Percentiles rank a stretch among this genome's conserved stretches.
These are phyloP conservation scores for Drosophila arawakana DNA, from an alignment of 1,140 invertebrate genomes.

Conservation along the genomic window DNA sequence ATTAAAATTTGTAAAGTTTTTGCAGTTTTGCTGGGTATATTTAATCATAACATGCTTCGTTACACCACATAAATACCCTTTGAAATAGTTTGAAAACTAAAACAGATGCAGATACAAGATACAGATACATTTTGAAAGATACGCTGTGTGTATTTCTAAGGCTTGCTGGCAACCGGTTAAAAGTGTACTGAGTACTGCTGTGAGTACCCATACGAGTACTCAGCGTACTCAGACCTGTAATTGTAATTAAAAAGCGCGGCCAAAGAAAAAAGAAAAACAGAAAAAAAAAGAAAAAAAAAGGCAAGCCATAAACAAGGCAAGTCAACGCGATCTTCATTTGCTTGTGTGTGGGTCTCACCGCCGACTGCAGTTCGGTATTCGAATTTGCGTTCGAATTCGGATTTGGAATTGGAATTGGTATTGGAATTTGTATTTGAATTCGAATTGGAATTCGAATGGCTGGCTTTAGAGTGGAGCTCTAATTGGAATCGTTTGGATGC, in stretches of 20 bases:
- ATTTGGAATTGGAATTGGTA: constrained; percentile 9
- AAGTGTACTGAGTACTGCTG: constrained; percentile 13
- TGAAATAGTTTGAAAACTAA: not conserved
- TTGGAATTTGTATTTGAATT: constrained; percentile 13
- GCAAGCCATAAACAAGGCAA: constrained; percentile 30
- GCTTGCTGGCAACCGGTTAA: constrained; percentile 60
- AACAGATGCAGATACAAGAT: constrained; percentile 34
- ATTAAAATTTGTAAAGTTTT: too few relatives aligned
- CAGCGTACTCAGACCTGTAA: constrained; percentile 21
- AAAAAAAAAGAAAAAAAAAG: constrained; percentile 6
- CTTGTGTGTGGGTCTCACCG: constrained; percentile 18
- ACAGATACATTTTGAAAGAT: constrained; percentile 40
- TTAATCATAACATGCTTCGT: not conserved
- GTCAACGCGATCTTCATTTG: constrained; percentile 5
- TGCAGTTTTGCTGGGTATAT: not conserved
- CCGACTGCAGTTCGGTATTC: not conserved
- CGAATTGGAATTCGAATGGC: constrained; percentile 13
- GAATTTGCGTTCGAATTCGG: constrained; percentile 1
- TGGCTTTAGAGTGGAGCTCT: constrained; percentile 20
- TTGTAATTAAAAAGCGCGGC: constrained; percentile 72
- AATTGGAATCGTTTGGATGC: constrained; percentile 42
- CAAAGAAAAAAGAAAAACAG: constrained; percentile 32
- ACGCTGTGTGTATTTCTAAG: constrained; percentile 8
- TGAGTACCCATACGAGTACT: constrained; percentile 18
- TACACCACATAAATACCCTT: not conserved